Conservation (phyloP, 2,888 invertebrate genomes). For the Merodon equestris region DNA sequence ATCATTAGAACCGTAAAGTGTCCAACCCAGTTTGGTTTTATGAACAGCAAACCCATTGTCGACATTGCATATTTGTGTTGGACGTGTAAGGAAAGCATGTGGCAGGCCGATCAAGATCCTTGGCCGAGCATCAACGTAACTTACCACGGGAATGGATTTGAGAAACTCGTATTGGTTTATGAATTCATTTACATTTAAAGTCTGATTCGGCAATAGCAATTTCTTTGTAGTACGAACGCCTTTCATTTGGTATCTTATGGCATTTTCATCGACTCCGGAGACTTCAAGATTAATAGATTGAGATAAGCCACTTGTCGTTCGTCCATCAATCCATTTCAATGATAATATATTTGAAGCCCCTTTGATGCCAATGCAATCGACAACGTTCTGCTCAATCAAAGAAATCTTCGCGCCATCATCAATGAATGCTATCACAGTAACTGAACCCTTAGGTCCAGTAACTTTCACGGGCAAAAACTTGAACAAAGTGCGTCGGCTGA, state of each 20-base stretch:
- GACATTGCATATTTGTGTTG: constrained; percentile 2
- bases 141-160: neutral
- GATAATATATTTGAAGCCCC: constrained; percentile 10
- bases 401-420: constrained; percentile 17
- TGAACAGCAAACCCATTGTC: constrained; percentile 6
- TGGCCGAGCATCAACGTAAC: neutral
- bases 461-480: constrained; percentile 9
- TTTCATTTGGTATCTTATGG: no score
- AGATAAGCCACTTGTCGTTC: constrained; percentile 21
- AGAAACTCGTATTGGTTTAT: neutral
- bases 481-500: neutral
- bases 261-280: no score
- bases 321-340: constrained; percentile 14
- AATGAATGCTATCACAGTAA: constrained; percentile 14
- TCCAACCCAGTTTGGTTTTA: constrained; percentile 3
- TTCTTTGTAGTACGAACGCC: constrained; percentile 10
- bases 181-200: neutral
- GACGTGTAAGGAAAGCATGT: constrained; percentile 2
- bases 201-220: constrained; percentile 6
- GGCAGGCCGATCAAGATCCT: constrained; percentile 8
- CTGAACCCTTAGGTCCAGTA: constrained; percentile 16
- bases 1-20: constrained; percentile 1
- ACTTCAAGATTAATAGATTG: constrained; percentile 15
- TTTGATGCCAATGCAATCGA: constrained; percentile 20
- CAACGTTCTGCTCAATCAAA: constrained; percentile 9